Evolutionary conservation across 1,140 invertebrate species (phyloP), one percentile per base, ranked within the genome.

Genomic region (Bombus confusus): DNA sequence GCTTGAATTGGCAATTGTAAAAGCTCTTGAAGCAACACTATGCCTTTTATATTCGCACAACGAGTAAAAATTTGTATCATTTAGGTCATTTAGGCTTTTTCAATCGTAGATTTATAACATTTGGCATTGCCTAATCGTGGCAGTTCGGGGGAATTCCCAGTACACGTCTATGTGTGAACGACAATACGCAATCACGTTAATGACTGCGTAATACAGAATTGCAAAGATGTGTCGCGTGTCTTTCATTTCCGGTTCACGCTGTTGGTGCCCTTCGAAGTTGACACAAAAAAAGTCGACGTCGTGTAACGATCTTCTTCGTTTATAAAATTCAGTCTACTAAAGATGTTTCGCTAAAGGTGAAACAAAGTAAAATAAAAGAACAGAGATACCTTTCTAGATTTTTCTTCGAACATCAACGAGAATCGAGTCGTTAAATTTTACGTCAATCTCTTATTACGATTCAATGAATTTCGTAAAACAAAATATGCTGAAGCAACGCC

Each of bases 101-200:
- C 1, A 52, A 6, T 22, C 18, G 18, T 52, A 52, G 6, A 52
- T 52, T 22, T 22, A 0, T 52, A 52, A 5, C 47, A 52, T 52
- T 52, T 22, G 5, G 6, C 47, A 96, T 96, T 57, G 96, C 96
- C 59, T 96, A 97, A 95, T 91, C 97, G 66, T 31, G 41, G 52
- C 62, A 81, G 41, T 91, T 96, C 52, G 64, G 72, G 43, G 62
- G 66, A 72, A 82, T 75, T 85, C 69, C 68, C 47, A 52, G 18
- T 52, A 52, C 47, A 22, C 6, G 47, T 52, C 18, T 22, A 22
- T 52, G 47, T 52, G 47, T 22, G 73, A 12, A 47, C 75, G 66
- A 90, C 83, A 86, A 76, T 73, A 37, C 80, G 81, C 78, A 90
- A 90, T 86, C 81, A 72, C 34, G 41, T 85, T 87, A 66, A 89